phyloP scores from a whole-genome alignment of 2,888 invertebrate species.

The Rhorus exstirpatorius region DNA sequence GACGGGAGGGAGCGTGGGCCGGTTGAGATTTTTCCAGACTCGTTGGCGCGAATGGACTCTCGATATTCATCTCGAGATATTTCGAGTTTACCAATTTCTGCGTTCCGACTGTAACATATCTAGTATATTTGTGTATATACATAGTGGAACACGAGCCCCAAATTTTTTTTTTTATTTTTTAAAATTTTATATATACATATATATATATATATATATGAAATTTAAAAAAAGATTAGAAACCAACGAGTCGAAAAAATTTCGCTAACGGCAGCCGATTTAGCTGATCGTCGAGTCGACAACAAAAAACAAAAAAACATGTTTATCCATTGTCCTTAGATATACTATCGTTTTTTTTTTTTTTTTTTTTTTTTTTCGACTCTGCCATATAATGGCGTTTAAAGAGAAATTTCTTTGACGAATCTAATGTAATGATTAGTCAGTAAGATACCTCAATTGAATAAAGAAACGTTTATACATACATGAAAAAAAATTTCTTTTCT shows the following conservation, averaged over 20 bases:
- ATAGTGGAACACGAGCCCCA: conserved; percentile 59
- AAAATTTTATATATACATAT: too few relatives aligned
- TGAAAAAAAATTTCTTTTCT: conserved; percentile 59
- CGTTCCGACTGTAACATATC: conserved; percentile 69
- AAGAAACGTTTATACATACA: conserved; percentile 76
- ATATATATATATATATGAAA: conserved; percentile 33
- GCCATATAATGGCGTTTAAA: conserved; percentile 76
- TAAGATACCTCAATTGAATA: conserved; percentile 77
- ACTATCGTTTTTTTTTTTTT: not conserved
- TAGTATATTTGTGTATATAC: conserved; percentile 69
- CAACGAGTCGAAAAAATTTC: conserved; percentile 62
- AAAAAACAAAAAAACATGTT: conserved; percentile 51
- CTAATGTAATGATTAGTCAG: conserved; percentile 76
- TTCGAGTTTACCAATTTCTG: conserved; percentile 45
- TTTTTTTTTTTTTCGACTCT: conserved; percentile 67
- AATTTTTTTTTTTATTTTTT: too few relatives aligned
- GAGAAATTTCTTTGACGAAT: conserved; percentile 75
- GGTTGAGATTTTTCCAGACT: conserved; percentile 57
- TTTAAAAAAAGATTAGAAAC: conserved; percentile 6
- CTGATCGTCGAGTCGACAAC: conserved; percentile 59
- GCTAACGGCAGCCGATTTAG: conserved; percentile 52
- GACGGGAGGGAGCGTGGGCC: conserved; percentile 38
- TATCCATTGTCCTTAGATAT: conserved; percentile 62
- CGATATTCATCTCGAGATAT: conserved; percentile 6
- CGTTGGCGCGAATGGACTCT: conserved; percentile 35